phyloP scores from a whole-genome alignment of 2,888 invertebrate genomes.

The Drosophila trichaetosa region DNA sequence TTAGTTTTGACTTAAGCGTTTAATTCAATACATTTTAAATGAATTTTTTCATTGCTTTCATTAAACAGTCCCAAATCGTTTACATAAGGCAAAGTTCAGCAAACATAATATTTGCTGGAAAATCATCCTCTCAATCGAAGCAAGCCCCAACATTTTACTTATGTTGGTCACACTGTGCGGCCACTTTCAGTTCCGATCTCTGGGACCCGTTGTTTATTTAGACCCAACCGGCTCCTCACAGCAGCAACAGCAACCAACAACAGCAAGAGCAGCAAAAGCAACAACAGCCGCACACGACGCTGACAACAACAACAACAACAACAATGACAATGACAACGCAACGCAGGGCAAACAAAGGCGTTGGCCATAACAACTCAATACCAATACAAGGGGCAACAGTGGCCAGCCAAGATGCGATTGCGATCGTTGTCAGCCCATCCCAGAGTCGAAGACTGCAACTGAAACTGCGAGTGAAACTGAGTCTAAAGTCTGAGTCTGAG shows the following conservation, averaged over 20 bases:
- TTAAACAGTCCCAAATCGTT: neutral
- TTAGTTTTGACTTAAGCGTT: neutral
- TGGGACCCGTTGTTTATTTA: constrained; percentile 67
- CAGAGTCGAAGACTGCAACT: constrained; percentile 4
- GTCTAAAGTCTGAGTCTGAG: constrained; percentile 1
- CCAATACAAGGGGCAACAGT: constrained; percentile 37
- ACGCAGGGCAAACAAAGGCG: constrained; percentile 74
- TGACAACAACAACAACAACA: constrained; percentile 42
- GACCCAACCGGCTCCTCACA: constrained; percentile 71
- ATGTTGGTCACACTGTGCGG: constrained; percentile 41
- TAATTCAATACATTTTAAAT: neutral
- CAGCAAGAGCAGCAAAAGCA: constrained; percentile 29
- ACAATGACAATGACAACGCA: constrained; percentile 79
- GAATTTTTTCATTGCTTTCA: neutral
- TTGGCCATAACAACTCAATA: constrained; percentile 78
- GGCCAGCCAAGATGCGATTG: constrained; percentile 49
- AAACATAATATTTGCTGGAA: neutral
- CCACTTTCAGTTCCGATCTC: constrained; percentile 49
- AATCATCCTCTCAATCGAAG: neutral
- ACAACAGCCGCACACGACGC: constrained; percentile 72
- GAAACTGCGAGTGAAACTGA: constrained; percentile 9
- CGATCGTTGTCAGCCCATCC: constrained; percentile 56
- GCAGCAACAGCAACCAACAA: constrained; percentile 48
- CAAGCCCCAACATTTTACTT: neutral
- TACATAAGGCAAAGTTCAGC: neutral